phyloP scores from a whole-genome alignment of 2,113 vertebrate genomes.

The Ornithorhynchus anatinus region DNA sequence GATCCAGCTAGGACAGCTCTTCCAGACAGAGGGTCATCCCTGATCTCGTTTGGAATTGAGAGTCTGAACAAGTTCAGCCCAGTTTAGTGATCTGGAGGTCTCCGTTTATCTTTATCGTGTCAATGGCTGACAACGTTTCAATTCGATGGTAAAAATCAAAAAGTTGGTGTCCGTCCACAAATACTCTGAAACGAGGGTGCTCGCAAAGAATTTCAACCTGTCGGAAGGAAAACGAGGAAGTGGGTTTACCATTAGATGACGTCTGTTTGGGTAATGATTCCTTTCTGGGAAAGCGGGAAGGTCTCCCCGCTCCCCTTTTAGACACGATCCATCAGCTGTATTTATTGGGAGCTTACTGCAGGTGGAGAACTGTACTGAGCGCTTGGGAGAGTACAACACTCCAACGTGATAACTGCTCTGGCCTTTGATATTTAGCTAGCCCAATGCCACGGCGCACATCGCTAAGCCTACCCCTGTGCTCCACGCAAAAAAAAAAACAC shows the following conservation, averaged over 20 bases:
- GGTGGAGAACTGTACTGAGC: no score
- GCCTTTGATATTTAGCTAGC: no score
- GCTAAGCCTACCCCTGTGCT: no score
- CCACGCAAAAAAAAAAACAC: neutral
- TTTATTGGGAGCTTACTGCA: no score
- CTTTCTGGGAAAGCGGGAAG: no score
- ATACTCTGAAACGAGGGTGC: slow-evolving; percentile 96
- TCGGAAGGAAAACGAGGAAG: slow-evolving; percentile 44
- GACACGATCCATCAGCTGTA: no score
- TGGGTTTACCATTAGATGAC: neutral
- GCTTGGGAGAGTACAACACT: no score
- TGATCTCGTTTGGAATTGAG: slow-evolving; percentile 54
- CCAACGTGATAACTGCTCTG: no score
- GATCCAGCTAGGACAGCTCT: slow-evolving; percentile 52
- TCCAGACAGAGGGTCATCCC: slow-evolving; percentile 56
- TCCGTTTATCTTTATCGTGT: slow-evolving; percentile 94
- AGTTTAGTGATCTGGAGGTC: slow-evolving; percentile 98
- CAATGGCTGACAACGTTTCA: slow-evolving; percentile 89
- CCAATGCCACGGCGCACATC: no score
- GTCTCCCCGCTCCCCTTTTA: no score
- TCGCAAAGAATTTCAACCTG: slow-evolving; percentile 99
- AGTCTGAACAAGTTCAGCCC: slow-evolving; percentile 74
- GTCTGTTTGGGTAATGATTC: no score
- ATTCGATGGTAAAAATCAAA: slow-evolving; percentile 99
- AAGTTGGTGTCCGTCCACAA: slow-evolving; percentile 97